Percentiles rank a stretch among this genome's conserved stretches.
These are phyloP conservation scores for Hoplostethus atlanticus DNA, from an alignment of 2,797 vertebrate species.

Conservation along the genomic window DNA sequence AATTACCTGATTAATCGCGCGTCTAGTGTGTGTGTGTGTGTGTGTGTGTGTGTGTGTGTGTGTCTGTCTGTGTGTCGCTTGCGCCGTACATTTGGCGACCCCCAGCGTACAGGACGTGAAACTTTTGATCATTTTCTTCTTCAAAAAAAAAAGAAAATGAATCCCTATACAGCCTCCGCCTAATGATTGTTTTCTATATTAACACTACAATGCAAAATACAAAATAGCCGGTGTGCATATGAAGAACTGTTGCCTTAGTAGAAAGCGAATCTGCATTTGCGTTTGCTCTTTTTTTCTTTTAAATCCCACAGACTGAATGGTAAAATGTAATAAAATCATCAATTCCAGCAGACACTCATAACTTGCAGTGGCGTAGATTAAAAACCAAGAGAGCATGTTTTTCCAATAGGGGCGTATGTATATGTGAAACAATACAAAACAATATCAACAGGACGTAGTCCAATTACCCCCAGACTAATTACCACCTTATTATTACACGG, in stretches of 20 bases:
- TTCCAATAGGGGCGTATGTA: constrained; percentile 23
- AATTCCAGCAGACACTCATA: constrained; percentile 52
- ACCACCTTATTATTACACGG: too few relatives aligned
- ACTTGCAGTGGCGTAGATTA: constrained; percentile 75
- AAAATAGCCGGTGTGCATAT: background rate
- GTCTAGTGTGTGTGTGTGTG: constrained; percentile 15
- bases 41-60: constrained; percentile 30
- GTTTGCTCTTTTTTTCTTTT: background rate
- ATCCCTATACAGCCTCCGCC: constrained; percentile 3
- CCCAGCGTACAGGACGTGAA: constrained; percentile 75
- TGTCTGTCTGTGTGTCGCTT: constrained; percentile 25
- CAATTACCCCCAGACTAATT: background rate
- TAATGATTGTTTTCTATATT: background rate
- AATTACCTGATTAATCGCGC: constrained; percentile 18
- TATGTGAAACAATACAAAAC: constrained; percentile 21
- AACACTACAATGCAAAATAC: background rate
- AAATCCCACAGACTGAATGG: background rate
- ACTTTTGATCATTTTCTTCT: constrained; percentile 36
- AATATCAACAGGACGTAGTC: background rate
- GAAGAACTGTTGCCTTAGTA: background rate
- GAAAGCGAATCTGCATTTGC: background rate
- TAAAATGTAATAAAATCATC: constrained; percentile 3
- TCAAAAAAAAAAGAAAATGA: constrained; percentile 43
- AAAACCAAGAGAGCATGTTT: constrained; percentile 54
- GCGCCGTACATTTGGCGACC: constrained; percentile 82